Evolutionary conservation across 1,140 invertebrate genomes (phyloP).

Genomic region (honey bee (Apis mellifera)): Amel_HAv3.1 CM009944.2:5061501-5062000

Average conservation of each 20-base stretch:
- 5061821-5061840: neutral
- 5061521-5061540: neutral
- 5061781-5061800: neutral
- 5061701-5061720: no score
- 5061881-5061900: neutral
- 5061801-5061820: neutral
- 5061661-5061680: neutral
- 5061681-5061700: neutral
- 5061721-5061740: neutral
- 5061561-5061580: neutral
- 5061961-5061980: neutral
- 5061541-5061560: neutral
- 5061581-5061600: neutral
- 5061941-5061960: neutral
- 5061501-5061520: neutral
- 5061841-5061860: neutral
- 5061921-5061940: neutral
- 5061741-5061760: neutral
- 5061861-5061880: neutral
- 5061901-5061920: neutral
- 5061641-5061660: neutral
- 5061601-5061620: neutral
- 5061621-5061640: neutral
- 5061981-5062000: conserved; percentile 12
- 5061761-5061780: neutral